Evolutionary conservation across 1,140 invertebrate species (phyloP).

Genomic region (Sitodiplosis mosellana): DNA sequence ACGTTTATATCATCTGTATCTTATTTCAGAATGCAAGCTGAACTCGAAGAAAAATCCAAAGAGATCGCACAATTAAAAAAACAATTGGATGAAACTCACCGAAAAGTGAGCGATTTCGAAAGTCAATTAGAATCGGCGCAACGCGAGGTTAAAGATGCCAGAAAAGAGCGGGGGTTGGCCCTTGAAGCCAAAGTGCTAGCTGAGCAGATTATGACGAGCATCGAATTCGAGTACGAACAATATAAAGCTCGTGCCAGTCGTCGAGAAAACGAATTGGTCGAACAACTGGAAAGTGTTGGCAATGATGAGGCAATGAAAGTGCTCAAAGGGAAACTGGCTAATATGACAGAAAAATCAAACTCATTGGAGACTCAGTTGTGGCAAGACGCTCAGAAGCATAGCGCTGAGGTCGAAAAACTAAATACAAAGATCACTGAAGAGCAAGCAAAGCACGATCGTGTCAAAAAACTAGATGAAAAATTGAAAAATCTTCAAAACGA

Average conservation of each 20-base stretch:
- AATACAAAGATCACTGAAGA: not conserved
- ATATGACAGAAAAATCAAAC: not conserved
- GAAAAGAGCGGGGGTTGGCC: conserved; percentile 6
- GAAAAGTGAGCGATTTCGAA: conserved; percentile 4
- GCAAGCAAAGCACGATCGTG: not conserved
- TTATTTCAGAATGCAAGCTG: no score
- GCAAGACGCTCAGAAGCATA: not conserved
- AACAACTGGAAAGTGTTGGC: conserved; percentile 12
- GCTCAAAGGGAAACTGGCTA: not conserved
- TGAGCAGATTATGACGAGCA: conserved; percentile 12
- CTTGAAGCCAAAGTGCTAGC: conserved; percentile 16
- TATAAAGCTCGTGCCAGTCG: conserved; percentile 13
- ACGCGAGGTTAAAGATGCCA: conserved; percentile 1
- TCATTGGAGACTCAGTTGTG: not conserved
- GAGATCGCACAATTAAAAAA: conserved; percentile 22
- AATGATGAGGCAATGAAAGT: conserved; percentile 5
- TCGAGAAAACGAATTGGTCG: conserved; percentile 16
- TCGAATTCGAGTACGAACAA: conserved; percentile 20
- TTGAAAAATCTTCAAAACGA: conserved; percentile 3
- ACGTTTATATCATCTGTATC: no score
- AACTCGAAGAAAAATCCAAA: no score
- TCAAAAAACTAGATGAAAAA: not conserved
- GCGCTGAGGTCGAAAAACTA: not conserved
- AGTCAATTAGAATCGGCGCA: not conserved
- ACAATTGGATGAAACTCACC: conserved; percentile 11